Evolutionary conservation across 1,140 invertebrate species (phyloP), one percentile per base, ranked within the genome.

Genomic region (Galleria mellonella): DNA sequence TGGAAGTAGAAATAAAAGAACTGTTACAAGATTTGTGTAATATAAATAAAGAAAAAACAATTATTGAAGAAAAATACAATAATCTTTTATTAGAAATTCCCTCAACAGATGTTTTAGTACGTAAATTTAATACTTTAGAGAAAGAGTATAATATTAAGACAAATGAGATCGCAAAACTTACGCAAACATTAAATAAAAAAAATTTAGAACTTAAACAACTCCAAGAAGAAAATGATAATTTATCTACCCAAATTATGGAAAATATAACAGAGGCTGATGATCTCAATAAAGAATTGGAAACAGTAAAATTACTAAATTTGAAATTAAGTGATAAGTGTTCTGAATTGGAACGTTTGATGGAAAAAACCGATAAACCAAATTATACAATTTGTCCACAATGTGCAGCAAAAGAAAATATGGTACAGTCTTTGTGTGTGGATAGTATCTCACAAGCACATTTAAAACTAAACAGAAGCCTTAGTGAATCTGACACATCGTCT

Each of bases 161-260:
- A 9, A 46, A 55, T 7, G 68, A 75, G 55, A 62, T 74, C 11
- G 46, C 44, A 4, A 67, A 64, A 46, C 46, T 81, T 23, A 62
- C 51, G 32, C 50, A 47, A 5, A 43, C 40, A 8, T 41, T 82
- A 15, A 62, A 32, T 11, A 42, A 39, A 30, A 74, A 69, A 50
- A 60, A 54, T 44, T 36, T 51, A 43, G 37, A 71, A 46, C 15
- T 78, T 2, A 57, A 61, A 45, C 50, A 39, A 31, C 52, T 85
- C 17, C 76, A 83, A 62, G 59, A 79, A 28, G 82, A 85, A 68
- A 79, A 83, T 49, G 69, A 78, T 43, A 43, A 44, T 39, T 58
- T 85, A 38, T 85, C 82, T 0, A 78, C 62, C 37, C 71, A 83
- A 59, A 51, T 83, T 30, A 74, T 85, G 55, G 81, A 85, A 41